Evolutionary conservation across 2,888 invertebrate species (phyloP).

Genomic region (Muschampia plurimacula): DNA sequence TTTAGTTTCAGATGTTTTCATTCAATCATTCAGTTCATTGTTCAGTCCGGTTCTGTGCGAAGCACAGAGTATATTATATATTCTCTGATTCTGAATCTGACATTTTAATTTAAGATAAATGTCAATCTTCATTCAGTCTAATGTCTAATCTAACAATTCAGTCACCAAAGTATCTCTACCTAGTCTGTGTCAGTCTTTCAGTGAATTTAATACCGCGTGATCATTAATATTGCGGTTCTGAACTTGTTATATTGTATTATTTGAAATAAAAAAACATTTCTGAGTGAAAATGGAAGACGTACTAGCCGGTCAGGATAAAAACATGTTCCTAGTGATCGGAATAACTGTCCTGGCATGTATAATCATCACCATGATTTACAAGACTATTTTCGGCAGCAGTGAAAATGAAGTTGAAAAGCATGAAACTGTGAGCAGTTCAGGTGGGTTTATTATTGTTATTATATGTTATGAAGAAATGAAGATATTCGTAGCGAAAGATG

Average conservation of each 20-base stretch:
- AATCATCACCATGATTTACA: slow-evolving; percentile 72
- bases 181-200: slow-evolving; percentile 41
- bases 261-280: slow-evolving; percentile 49
- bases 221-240: slow-evolving; percentile 46
- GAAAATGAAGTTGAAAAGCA: slow-evolving; percentile 67
- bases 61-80: too few species aligned
- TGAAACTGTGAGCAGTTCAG: slow-evolving; percentile 71
- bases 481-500: not conserved
- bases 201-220: slow-evolving; percentile 70
- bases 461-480: slow-evolving; percentile 5
- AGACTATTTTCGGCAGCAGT: slow-evolving; percentile 68
- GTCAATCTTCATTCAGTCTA: not conserved
- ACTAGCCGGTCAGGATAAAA: slow-evolving; percentile 67
- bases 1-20: not conserved
- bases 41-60: not conserved
- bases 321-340: slow-evolving; percentile 62
- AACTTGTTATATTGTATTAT: slow-evolving; percentile 25
- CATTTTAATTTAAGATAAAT: not conserved
- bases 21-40: not conserved
- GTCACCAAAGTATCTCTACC: too few species aligned
- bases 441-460: slow-evolving; percentile 55
- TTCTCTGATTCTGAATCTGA: not conserved
- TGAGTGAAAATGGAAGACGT: slow-evolving; percentile 79
- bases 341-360: slow-evolving; percentile 67
- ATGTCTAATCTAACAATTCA: too few species aligned